Conservation (phyloP, 2,888 invertebrate species). For the Brassicogethes aeneus region DNA sequence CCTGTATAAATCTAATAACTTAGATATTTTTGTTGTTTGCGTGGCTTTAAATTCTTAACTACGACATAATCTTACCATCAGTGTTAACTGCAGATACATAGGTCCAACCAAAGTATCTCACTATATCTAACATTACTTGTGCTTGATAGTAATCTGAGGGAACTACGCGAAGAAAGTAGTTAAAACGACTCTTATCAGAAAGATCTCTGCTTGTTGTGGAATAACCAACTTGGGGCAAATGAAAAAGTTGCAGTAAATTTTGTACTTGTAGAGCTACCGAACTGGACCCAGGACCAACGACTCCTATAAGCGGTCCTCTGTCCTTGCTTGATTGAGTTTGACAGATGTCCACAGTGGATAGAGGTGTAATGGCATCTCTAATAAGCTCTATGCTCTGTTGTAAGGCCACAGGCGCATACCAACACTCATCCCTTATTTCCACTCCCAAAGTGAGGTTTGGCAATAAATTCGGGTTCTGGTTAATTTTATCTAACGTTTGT, state of each 20-base stretch:
- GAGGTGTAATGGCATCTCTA: constrained; percentile 53
- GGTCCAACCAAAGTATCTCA: constrained; percentile 64
- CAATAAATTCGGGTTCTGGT: constrained; percentile 48
- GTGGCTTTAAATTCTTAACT: no score
- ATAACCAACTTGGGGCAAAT: constrained; percentile 62
- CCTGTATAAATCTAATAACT: no score
- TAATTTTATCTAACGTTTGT: constrained; percentile 55
- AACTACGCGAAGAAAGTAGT: constrained; percentile 69
- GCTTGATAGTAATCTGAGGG: constrained; percentile 73
- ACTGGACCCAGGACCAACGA: constrained; percentile 68
- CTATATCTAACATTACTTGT: constrained; percentile 60
- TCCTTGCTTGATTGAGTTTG: constrained; percentile 7
- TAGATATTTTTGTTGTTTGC: no score
- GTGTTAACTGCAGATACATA: constrained; percentile 70
- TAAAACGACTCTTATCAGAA: constrained; percentile 64
- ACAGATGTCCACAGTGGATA: constrained; percentile 21
- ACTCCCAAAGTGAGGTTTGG: constrained; percentile 51
- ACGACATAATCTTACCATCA: constrained; percentile 53
- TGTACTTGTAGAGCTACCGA: constrained; percentile 63
- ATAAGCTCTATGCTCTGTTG: constrained; percentile 71
- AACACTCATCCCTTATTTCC: constrained; percentile 72
- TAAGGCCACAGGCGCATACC: constrained; percentile 71
- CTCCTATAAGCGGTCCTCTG: constrained; percentile 51
- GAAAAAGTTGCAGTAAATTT: constrained; percentile 63
- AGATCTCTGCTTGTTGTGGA: constrained; percentile 69